Conservation (phyloP, 64 coral and sea anemone genomes). For the Anthopleura sola region DNA sequence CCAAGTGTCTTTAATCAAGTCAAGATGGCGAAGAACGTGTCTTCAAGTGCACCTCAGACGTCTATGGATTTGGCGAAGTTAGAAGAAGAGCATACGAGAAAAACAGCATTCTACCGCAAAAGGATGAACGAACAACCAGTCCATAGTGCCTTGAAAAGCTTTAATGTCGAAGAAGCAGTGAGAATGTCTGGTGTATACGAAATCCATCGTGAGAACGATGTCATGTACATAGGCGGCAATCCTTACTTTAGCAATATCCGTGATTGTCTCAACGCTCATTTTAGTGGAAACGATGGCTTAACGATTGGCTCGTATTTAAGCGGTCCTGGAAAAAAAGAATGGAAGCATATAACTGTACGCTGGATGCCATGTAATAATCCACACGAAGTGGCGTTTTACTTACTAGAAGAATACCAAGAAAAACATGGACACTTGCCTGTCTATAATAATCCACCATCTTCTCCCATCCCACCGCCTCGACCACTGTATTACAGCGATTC, state of each 20-base stretch:
- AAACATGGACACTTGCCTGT: conserved; percentile 67
- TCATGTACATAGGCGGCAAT: conserved; percentile 96
- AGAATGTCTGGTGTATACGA: conserved; percentile 94
- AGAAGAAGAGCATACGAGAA: conserved; percentile 72
- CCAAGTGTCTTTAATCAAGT: too few species aligned
- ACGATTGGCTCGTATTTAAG: conserved; percentile 83
- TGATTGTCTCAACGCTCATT: conserved; percentile 97
- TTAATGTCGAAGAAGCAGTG: conserved; percentile 81
- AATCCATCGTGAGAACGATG: conserved; percentile 51
- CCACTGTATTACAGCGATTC: conserved; percentile 26
- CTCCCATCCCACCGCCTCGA: not conserved
- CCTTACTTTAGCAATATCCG: conserved; percentile 98
- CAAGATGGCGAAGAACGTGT: not conserved
- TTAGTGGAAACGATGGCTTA: conserved; percentile 96
- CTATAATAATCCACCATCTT: conserved; percentile 83
- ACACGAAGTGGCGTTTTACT: conserved; percentile 92
- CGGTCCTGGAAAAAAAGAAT: conserved; percentile 64
- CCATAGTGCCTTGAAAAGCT: conserved; percentile 85
- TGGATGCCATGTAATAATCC: conserved; percentile 93
- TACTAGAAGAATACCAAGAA: conserved; percentile 83
- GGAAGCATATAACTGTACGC: conserved; percentile 65
- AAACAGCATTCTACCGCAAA: conserved; percentile 59
- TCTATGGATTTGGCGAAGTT: not conserved
- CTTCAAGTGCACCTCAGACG: not conserved
- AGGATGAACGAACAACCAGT: conserved; percentile 69